Base-by-base conservation (phyloP, 2,797 vertebrate species). In the Periparus ater region DNA sequence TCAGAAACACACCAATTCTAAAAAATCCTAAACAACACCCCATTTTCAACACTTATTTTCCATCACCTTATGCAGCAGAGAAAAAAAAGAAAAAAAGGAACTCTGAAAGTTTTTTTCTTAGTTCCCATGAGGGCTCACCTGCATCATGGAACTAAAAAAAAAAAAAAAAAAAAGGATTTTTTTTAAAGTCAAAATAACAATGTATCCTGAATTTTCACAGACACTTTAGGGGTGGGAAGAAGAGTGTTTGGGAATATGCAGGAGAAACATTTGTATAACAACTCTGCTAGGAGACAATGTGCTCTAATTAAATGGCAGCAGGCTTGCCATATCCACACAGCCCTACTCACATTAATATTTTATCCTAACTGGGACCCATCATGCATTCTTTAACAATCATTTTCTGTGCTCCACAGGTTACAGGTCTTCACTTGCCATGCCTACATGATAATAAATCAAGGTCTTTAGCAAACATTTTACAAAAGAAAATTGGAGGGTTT, bases 381-480 rank as follows among this genome's bases (percentile, higher is more conserved):
- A 86, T 76, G n/a, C 85, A 91, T 93, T 92, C 93, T 94, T 94
- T 88, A 91, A 75, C 73, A 76, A 78, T 44, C 34, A 65, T 88
- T 89, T 83, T 81, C 88, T 80, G 54, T 0, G 1, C 91, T 85
- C 95, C 81, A 71, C 38, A 76, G 71, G 34, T 85, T 91, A 48
- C 53, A 81, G 58, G 26, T 45, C 70, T 76, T 73, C 67, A 17
- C 22, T 89, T 89, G 82, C 38, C 12, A 5, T 50, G 16, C 32
- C 47, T 82, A 21, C 26, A 30, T 21, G 54, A 68, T 53, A 92
- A 53, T 73, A 88, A 89, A 88, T 57, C 50, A 67, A 85, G 27
- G 12, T 71, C 53, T 82, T 94, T 45, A 83, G 47, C 38, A 91
- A 89, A 85, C 6, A 25, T 34, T 88, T 85, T 67, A 68, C 22